These are phyloP conservation scores for Sterrhoptilus dennistouni DNA, from an alignment of 2,113 vertebrate species.

Conservation along the genomic window DNA sequence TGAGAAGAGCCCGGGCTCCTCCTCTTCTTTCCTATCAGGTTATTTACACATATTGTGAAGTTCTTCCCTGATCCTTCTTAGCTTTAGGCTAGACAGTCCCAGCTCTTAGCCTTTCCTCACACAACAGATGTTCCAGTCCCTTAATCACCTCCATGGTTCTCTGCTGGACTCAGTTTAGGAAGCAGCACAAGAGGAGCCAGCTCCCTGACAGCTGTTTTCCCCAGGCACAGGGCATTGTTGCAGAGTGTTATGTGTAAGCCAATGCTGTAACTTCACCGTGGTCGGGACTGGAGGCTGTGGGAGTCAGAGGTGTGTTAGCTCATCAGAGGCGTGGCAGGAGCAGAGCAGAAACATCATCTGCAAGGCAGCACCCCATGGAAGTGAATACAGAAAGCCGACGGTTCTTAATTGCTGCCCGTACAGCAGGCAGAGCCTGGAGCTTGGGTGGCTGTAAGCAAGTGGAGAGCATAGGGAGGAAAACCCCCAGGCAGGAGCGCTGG, in stretches of 20 bases:
- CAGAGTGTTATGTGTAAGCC: fast-evolving
- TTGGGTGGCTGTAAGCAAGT: background rate
- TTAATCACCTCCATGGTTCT: background rate
- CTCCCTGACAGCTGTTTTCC: background rate
- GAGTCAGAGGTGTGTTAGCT: background rate
- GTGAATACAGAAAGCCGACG: background rate
- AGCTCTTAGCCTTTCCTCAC: background rate
- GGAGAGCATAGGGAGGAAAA: background rate
- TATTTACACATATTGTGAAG: background rate
- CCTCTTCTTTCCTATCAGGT: background rate
- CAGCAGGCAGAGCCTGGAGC: background rate
- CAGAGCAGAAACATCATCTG: background rate
- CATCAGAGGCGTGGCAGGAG: background rate
- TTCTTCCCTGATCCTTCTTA: background rate
- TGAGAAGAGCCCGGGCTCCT: background rate
- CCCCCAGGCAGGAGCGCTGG: background rate
- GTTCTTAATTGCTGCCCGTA: background rate
- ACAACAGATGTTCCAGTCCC: background rate
- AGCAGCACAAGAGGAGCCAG: background rate
- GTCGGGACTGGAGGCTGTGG: background rate
- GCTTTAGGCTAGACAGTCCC: background rate
- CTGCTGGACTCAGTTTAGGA: background rate
- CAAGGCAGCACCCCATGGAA: background rate
- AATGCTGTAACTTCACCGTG: fast-evolving
- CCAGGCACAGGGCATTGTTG: background rate